Evolutionary conservation across 2,113 vertebrate species (phyloP).

Genomic region (Limnothrissa miodon): DNA sequence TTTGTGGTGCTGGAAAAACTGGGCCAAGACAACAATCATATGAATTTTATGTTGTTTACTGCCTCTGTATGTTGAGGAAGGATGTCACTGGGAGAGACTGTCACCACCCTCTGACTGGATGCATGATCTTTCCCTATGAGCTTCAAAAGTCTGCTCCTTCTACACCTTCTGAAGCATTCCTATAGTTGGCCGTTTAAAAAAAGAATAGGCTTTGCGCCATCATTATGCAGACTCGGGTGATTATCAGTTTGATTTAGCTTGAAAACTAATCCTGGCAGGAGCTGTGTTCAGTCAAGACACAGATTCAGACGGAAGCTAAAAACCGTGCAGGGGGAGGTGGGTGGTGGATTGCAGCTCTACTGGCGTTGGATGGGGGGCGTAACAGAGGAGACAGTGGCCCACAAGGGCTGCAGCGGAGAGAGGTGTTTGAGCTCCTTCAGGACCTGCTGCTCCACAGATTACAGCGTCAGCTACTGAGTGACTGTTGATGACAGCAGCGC

Average conservation of each 20-base stretch:
- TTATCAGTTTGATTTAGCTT: background rate
- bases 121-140: conserved; percentile 41
- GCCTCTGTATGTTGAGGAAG: conserved; percentile 51
- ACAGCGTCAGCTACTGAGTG: conserved; percentile 14
- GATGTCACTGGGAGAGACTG: conserved; percentile 50
- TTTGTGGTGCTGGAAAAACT: conserved; percentile 22
- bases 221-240: background rate
- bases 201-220: background rate
- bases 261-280: conserved; percentile 7
- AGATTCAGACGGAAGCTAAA: background rate
- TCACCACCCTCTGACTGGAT: conserved; percentile 44
- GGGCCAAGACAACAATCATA: conserved; percentile 40
- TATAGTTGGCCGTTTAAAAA: background rate
- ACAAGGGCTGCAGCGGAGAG: background rate
- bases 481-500: conserved; percentile 40
- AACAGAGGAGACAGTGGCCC: background rate
- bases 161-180: background rate
- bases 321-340: background rate
- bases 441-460: conserved; percentile 19
- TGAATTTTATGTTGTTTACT: conserved; percentile 44
- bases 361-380: conserved; percentile 16
- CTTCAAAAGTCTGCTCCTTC: conserved; percentile 38
- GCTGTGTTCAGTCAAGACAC: background rate
- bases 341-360: no score
- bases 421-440: background rate